phyloP scores from a whole-genome alignment of 2,113 vertebrate species.

The Cyanoderma ruficeps region DNA sequence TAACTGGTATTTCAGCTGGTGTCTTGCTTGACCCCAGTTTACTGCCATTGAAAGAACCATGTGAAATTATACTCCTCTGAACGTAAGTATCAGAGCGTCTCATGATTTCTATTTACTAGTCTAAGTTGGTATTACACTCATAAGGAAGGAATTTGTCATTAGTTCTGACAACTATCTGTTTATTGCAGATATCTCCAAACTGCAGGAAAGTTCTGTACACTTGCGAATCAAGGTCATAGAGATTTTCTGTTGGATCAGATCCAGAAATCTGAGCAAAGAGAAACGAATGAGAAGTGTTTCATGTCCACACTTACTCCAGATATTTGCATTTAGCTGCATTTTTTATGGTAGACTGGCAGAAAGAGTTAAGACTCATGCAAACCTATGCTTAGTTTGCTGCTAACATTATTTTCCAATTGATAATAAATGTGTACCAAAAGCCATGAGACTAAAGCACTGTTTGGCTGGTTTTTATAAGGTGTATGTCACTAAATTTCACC shows the following conservation, averaged over 20 bases:
- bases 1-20: background rate
- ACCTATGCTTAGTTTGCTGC: background rate
- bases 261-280: background rate
- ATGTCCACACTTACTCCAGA: background rate
- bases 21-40: background rate
- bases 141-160: background rate
- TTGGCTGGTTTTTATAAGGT: background rate
- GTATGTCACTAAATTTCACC: background rate
- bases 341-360: background rate
- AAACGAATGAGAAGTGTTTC: background rate
- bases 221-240: background rate
- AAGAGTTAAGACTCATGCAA: background rate
- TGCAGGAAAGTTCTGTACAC: background rate
- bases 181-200: background rate
- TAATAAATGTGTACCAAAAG: background rate
- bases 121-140: background rate
- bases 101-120: background rate
- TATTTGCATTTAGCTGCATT: background rate
- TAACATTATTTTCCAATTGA: background rate
- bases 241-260: background rate
- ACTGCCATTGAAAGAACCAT: background rate
- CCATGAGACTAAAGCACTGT: background rate
- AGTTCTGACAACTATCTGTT: background rate
- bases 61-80: background rate
- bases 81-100: background rate